Base-by-base conservation (phyloP, 2,888 invertebrate species). In the Agonum fuliginosum region DNA sequence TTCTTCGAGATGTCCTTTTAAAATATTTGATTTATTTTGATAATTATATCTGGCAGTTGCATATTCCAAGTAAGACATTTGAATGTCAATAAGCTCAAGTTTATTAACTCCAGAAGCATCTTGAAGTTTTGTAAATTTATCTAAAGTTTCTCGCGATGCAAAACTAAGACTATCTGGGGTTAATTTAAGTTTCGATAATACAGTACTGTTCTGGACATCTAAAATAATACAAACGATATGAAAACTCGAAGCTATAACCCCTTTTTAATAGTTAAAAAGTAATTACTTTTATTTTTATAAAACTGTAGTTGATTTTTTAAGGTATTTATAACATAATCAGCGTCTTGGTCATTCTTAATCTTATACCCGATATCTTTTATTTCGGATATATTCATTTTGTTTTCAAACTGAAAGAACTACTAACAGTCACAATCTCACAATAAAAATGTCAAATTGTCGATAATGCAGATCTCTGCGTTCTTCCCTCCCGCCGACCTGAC, bases 101-200 rank as follows among this genome's bases (percentile, higher is more conserved):
- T 75, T 75, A 75, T 75, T 65, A 46, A 75, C 75, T 17, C 67
- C 67, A 19, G 67, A 27, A 6, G 75, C 75, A 24, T 51, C 67
- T 75, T 75, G 75, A 1, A 75, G 37, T 48, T 67, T 75, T 0
- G 75, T 51, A n/a, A 75, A 51, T 75, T 41, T 67, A 14, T 75
- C 62, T 48, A 75, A 37, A 37, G 75, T 75, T 48, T 75, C 75
- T 8, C 67, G 65, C n/a, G 75, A 46, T 34, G 51, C 22, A 30
- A 48, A 67, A 75, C 75, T 51, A 8, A 75, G 30, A 65, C 30
- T 22, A 24, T 75, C 67, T 5, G 75, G 67, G 12, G 67, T 67
- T 34, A 75, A 6, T 67, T 75, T 75, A 20, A 75, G 30, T 34
- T 67, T 67, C 4, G 62, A 24, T 43, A 74, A 27, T 10, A 74